These are phyloP conservation scores for Dendrocincla fuliginosa DNA, from an alignment of 2,797 vertebrate species.

Conservation along the genomic window DNA sequence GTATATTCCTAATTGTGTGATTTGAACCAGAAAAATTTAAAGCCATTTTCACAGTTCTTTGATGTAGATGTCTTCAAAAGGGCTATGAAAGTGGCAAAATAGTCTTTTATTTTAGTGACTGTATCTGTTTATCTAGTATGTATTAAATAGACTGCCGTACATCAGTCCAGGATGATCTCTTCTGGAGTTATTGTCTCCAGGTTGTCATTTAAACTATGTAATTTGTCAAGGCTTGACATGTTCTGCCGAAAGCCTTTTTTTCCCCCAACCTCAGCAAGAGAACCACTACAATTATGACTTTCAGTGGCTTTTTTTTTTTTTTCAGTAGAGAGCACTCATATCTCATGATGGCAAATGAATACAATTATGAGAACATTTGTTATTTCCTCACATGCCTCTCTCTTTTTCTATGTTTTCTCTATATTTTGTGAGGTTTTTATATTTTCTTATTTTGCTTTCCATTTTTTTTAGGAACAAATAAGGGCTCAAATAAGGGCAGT, in stretches of 20 bases:
- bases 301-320: not conserved
- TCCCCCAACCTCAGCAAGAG: not conserved
- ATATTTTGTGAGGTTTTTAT: not conserved
- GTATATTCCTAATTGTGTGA: not conserved
- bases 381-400: not conserved
- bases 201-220: not conserved
- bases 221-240: not conserved
- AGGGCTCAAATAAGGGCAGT: not conserved
- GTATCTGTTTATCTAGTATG: not conserved
- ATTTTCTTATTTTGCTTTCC: not conserved
- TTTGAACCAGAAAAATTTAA: slow-evolving; percentile 41
- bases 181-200: not conserved
- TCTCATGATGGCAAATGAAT: not conserved
- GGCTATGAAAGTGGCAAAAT: not conserved
- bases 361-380: not conserved
- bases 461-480: not conserved
- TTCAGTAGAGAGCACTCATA: not conserved
- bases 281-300: not conserved
- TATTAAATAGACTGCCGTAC: not conserved
- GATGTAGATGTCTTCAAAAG: not conserved
- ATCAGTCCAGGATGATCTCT: not conserved
- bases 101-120: not conserved
- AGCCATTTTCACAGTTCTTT: not conserved
- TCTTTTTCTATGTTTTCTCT: slow-evolving; percentile 26
- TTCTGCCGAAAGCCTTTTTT: not conserved